A percentile compares a stretch with the other conserved stretches of the same genome.
These are phyloP conservation scores for Pemphredon lugubris DNA, from an alignment of 2,888 invertebrate genomes.

Conservation along the genomic window DNA sequence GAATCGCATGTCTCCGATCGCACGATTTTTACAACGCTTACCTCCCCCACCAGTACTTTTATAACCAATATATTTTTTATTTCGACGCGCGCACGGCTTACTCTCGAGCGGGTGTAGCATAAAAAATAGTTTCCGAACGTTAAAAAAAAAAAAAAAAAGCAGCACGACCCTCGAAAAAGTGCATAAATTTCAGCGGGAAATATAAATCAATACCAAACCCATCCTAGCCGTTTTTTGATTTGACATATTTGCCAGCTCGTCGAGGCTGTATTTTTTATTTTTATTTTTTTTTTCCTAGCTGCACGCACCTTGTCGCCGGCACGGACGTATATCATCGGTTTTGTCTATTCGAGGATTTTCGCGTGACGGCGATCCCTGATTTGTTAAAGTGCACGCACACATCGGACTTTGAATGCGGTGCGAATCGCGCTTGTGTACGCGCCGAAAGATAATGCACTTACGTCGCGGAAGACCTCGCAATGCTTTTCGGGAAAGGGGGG, in stretches of 20 bases:
- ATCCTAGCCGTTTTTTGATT: background rate
- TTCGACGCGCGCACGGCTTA: too few species aligned
- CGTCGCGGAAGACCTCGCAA: background rate
- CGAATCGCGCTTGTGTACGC: background rate
- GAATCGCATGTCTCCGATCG: too few species aligned
- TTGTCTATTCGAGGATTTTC: slow-evolving; percentile 3
- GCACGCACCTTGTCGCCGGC: background rate
- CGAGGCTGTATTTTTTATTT: slow-evolving; percentile 1
- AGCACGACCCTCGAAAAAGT: background rate
- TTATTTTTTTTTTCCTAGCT: too few species aligned
- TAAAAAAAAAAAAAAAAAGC: background rate
- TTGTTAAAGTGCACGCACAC: background rate
- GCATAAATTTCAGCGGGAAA: background rate
- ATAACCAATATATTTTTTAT: too few species aligned
- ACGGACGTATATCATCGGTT: background rate
- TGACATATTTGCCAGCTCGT: background rate
- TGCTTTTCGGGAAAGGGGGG: slow-evolving; percentile 4
- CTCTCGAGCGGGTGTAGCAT: too few species aligned
- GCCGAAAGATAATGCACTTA: background rate
- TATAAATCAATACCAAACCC: background rate
- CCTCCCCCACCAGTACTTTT: too few species aligned
- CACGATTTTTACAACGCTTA: too few species aligned
- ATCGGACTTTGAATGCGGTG: background rate
- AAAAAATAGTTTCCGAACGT: background rate
- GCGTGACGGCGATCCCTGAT: background rate